phyloP scores from a whole-genome alignment of 2,113 vertebrate genomes.

The Pelvicachromis taeniatus region DNA sequence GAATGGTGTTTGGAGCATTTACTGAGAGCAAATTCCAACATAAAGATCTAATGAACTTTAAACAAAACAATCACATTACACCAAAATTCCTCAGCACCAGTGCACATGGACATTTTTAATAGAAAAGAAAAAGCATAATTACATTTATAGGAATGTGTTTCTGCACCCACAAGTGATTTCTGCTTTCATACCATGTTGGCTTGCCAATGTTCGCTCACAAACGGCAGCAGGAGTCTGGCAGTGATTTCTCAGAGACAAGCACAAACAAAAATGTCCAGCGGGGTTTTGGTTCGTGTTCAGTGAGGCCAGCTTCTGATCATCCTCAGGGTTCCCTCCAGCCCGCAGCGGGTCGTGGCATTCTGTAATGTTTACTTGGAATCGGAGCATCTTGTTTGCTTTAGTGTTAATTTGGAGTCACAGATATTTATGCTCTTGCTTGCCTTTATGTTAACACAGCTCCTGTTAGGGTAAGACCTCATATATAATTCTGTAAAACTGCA shows the following conservation, averaged over 20 bases:
- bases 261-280: not conserved
- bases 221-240: slow-evolving; percentile 10
- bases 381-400: not conserved
- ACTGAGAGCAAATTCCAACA: not conserved
- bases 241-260: not conserved
- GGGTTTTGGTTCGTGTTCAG: slow-evolving; percentile 25
- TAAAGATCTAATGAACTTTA: not conserved
- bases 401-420: not conserved
- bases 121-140: not conserved
- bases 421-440: not conserved
- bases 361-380: not conserved
- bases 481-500: not conserved
- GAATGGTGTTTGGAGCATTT: not conserved
- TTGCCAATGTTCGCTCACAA: not conserved
- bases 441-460: not conserved
- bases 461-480: no score
- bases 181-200: not conserved
- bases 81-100: not conserved
- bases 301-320: not conserved
- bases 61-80: not conserved
- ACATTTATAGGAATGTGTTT: not conserved
- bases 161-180: not conserved
- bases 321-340: not conserved
- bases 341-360: not conserved
- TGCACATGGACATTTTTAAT: not conserved